A percentile compares a stretch with the other conserved stretches of the same genome.
Conservation (phyloP, 2,113 vertebrate genomes). For the Triplophysa tibetana region DNA sequence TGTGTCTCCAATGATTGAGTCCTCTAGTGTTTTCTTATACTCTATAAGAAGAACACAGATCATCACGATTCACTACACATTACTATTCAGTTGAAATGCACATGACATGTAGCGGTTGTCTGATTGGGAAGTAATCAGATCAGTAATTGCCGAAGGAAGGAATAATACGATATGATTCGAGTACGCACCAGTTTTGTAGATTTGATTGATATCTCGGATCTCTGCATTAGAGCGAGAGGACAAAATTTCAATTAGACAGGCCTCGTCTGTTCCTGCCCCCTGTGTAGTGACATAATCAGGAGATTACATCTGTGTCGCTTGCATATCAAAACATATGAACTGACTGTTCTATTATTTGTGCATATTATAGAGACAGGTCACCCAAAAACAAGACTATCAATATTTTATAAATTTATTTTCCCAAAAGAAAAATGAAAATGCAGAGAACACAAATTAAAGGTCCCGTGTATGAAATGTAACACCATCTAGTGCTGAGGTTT, state of each 20-base stretch:
- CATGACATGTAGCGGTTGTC: background rate
- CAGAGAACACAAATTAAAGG: too few relatives aligned
- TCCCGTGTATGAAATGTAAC: too few relatives aligned
- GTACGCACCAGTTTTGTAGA: slow-evolving; percentile 87
- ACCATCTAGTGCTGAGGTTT: too few relatives aligned
- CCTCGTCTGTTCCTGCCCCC: slow-evolving; percentile 96
- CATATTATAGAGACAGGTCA: background rate
- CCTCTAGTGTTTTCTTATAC: slow-evolving; percentile 89
- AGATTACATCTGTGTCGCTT: slow-evolving; percentile 5
- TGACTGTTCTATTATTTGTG: background rate
- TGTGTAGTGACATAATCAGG: slow-evolving; percentile 59
- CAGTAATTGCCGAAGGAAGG: slow-evolving; percentile 6
- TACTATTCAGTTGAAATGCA: background rate
- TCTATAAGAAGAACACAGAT: slow-evolving; percentile 71
- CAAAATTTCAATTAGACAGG: slow-evolving; percentile 95
- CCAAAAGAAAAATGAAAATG: too few relatives aligned
- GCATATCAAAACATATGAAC: background rate
- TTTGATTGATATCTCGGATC: slow-evolving; percentile 83
- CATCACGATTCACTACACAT: background rate
- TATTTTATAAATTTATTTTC: too few relatives aligned
- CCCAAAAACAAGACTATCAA: too few relatives aligned
- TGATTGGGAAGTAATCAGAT: background rate
- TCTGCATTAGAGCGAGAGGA: slow-evolving; percentile 90
- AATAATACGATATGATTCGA: background rate
- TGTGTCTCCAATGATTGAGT: slow-evolving; percentile 89